These are phyloP conservation scores for Cataglyphis altisquamis DNA, from an alignment of 2,888 invertebrate species.

Conservation along the genomic window DNA sequence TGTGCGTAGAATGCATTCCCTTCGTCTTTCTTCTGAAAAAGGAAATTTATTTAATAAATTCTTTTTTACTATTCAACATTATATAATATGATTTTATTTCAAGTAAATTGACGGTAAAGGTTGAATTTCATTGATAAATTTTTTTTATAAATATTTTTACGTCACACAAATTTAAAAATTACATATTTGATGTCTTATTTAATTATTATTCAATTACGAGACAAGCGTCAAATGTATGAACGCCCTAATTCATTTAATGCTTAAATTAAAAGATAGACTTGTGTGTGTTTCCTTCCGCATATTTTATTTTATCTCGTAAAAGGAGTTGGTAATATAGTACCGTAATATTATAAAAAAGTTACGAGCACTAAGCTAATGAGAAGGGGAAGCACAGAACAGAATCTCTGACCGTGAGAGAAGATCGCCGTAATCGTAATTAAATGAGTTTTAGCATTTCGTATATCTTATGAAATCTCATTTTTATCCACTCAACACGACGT, in stretches of 20 bases:
- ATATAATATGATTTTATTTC: not conserved
- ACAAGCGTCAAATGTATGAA: not conserved
- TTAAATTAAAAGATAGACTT: slow-evolving; percentile 21
- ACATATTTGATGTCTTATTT: not conserved
- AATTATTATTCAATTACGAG: not conserved
- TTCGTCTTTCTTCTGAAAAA: not conserved
- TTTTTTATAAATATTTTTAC: not conserved
- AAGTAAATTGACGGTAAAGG: not conserved
- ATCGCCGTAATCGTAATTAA: slow-evolving; percentile 38
- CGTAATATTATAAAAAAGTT: slow-evolving; percentile 48
- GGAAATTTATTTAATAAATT: not conserved
- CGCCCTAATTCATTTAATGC: slow-evolving; percentile 32
- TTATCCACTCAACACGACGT: slow-evolving; percentile 26
- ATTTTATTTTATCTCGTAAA: slow-evolving; percentile 17
- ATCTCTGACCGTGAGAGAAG: slow-evolving; percentile 60
- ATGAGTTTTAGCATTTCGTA: slow-evolving; percentile 50
- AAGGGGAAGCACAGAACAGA: slow-evolving; percentile 40
- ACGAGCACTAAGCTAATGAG: slow-evolving; percentile 47
- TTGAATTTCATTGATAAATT: not conserved
- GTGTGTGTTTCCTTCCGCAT: slow-evolving; percentile 6
- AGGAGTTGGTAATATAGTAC: slow-evolving; percentile 7
- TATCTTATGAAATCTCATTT: slow-evolving; percentile 49
- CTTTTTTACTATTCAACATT: not conserved
- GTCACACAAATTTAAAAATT: not conserved
- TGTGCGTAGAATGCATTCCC: not conserved